Evolutionary conservation across 2,113 vertebrate species (phyloP).

Genomic region (Psephotus haematonotus): DNA sequence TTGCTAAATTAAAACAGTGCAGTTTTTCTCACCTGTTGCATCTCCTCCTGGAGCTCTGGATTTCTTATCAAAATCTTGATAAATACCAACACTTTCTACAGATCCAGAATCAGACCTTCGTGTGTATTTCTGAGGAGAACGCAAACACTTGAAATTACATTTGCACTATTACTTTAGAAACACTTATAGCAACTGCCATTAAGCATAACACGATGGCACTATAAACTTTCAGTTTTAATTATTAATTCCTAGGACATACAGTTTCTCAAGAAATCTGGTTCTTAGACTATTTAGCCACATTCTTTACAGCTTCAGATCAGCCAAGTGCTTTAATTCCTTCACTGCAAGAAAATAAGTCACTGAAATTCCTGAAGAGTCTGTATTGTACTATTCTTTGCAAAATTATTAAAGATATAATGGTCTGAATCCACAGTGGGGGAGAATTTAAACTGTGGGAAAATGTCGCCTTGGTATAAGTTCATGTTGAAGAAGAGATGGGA

Average conservation of each 20-base stretch:
- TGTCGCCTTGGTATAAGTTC: background rate
- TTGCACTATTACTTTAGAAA: background rate
- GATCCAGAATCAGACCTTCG: constrained; percentile 83
- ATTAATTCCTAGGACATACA: background rate
- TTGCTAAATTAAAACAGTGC: background rate
- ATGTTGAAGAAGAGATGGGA: background rate
- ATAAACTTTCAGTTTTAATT: background rate
- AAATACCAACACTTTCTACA: constrained; percentile 85
- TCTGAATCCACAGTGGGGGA: background rate
- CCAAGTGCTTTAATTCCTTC: background rate
- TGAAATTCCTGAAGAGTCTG: background rate
- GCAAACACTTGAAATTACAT: background rate
- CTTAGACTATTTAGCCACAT: background rate
- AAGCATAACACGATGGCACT: background rate
- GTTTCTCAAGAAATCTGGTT: background rate
- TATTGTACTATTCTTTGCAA: background rate
- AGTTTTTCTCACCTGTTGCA: constrained; percentile 59
- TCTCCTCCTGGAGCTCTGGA: constrained; percentile 69
- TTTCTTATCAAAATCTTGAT: constrained; percentile 87
- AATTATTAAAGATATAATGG: background rate
- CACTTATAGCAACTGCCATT: background rate
- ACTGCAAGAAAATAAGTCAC: background rate
- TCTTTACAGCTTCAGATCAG: background rate
- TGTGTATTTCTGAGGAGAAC: constrained; percentile 79
- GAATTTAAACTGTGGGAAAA: background rate